Base-by-base conservation (phyloP, 2,113 vertebrate species). In the Lepus europaeus region DNA sequence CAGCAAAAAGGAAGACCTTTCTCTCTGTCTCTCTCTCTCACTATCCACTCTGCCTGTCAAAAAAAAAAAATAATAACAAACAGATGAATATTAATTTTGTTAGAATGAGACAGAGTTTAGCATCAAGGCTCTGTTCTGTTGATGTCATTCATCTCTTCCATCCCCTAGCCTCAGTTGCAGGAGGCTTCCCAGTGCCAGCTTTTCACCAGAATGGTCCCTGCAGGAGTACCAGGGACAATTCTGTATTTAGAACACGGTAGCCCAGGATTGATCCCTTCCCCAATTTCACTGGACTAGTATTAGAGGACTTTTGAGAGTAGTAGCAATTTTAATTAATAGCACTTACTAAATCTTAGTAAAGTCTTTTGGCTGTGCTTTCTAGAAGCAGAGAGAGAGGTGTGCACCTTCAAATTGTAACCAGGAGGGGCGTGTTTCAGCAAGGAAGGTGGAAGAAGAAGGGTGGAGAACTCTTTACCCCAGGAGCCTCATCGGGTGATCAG, bases 321-420 rank as follows among this genome's bases (percentile, higher is more conserved):
- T 87, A 66, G 36, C 23, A 76, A 6, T 12, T 74, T 87, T 68
- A 69, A 51, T 91, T 81, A 74, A 80, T 66, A 79, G 13, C 23
- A 61, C 76, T 86, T 76, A 12, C 49, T 80, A 82, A 82, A 68
- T 82, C 49, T 87, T 87, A 81, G 82, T 61, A 27, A 84, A 70
- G 17, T 64, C n/a, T 51, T 83, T 36, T 73, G 45, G 17, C 53
- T 78, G 19, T 64, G 9, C 4, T 89, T 84, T 9, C 63, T 77
- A 51, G 39, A 73, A 84, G 10, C 70, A 17, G n/a, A 19, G 20
- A 83, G 33, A 91, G 51, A 64, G 49, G 3, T 61, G 10, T 78
- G 4, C 59, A n/a, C 45, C 13, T 84, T 82, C 77, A 36, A 68
- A 78, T 76, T 39, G 10, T 25, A 69, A 20, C 16, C 1, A 25